Evolutionary conservation across 2,797 vertebrate genomes (phyloP), one percentile per base, ranked within the genome.

Genomic region (Acipenser ruthenus): DNA sequence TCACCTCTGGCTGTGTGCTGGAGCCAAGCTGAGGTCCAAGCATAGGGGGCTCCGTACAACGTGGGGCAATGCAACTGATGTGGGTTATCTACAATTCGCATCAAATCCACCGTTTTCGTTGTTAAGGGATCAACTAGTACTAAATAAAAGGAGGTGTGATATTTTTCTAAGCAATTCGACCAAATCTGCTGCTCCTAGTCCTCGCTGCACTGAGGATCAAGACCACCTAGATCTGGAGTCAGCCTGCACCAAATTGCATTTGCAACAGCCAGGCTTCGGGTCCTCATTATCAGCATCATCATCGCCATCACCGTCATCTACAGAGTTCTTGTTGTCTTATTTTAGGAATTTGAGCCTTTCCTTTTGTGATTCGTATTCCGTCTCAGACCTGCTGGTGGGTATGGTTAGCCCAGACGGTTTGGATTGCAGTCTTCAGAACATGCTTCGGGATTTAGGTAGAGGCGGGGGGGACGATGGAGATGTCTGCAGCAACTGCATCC

Each of bases 341-440:
- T 91, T 93, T 83, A 80, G 87, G 82, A 89, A 88, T 87, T 90
- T 91, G 71, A 88, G 89, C 81, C 87, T 92, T 77, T 85, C 91
- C 67, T 93, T 93, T 83, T 93, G 91, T 73, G 85, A 91, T 76
- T 84, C 84, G 76, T 90, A 92, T 83, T 87, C 87, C 11, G 79
- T 89, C 79, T 89, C 90, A 82, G 91, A 93, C 85, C 84, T 93
- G 79, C 84, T 93, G 82, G 78, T 79, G 69, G 90, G 90, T 73
- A 91, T 91, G 91, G 83, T 85, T 68, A 83, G 83, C 77, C 90
- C 88, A 4, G 90, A 92, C 67, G 86, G 89, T 71, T 78, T 93
- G 75, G 89, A 92, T 82, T 93, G 91, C 87, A 90, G 88, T 74
- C 73, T 91, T 77, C 79, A 88, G 71, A 86, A 81, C 79, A 83